phyloP scores from a whole-genome alignment of 2,797 vertebrate genomes.

The Onychomys torridus region DNA sequence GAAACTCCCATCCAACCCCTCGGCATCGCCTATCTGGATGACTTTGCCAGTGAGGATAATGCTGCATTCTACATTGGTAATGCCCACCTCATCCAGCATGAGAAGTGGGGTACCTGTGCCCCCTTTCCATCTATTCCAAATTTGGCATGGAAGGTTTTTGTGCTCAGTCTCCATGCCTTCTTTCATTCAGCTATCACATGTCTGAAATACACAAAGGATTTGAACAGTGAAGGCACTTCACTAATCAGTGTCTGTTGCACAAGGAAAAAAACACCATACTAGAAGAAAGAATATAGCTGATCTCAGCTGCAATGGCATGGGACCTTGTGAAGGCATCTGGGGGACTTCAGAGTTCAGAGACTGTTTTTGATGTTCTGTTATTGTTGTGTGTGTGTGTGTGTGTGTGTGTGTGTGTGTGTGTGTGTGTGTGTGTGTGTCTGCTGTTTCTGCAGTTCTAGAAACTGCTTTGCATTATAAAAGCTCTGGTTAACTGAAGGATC shows the following conservation, averaged over 20 bases:
- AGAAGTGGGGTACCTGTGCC: neutral
- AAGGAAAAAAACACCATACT: neutral
- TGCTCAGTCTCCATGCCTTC: neutral
- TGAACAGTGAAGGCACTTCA: neutral
- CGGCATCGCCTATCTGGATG: conserved; percentile 93
- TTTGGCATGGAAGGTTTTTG: neutral
- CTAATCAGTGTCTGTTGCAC: neutral
- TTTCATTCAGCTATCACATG: neutral
- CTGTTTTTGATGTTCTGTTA: neutral
- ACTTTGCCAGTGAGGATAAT: conserved; percentile 90
- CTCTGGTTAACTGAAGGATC: neutral
- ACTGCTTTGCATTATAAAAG: neutral
- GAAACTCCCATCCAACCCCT: conserved; percentile 93
- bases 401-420: neutral
- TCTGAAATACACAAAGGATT: neutral
- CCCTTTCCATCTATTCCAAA: neutral
- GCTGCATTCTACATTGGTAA: conserved; percentile 93
- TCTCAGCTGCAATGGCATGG: neutral
- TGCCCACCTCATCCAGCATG: neutral
- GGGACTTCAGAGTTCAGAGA: neutral
- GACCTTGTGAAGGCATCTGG: neutral
- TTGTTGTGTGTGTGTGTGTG: neutral
- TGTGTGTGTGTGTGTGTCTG: neutral
- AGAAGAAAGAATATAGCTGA: neutral
- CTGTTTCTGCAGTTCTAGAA: neutral